Base-by-base conservation (phyloP, 2,888 invertebrate species). In the Nephrotoma flavescens region DNA sequence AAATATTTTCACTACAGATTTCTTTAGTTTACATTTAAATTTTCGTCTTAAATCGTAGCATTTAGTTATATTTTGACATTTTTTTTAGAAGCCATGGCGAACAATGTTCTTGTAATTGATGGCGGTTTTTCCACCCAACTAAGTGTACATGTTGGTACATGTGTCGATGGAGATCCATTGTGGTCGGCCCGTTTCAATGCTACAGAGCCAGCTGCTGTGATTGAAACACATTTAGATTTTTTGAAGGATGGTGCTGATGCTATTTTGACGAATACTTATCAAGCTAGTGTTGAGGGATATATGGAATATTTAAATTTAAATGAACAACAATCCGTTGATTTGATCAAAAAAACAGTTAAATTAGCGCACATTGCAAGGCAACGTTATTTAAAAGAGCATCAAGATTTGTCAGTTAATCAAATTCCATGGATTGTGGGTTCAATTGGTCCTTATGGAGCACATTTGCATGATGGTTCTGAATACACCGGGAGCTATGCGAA, bases 391-490 rank as follows among this genome's bases (percentile, higher is more conserved):
- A 93, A 94, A 87, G 94, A 94, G 89, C 19, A 85, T 41, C 41
- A 83, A 42, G 44, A 42, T 52, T 12, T 57, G 44, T 12, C 41
- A 52, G 41, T 44, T 6, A 42, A 85, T 91, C 91, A 90, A 7
- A 89, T 90, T 19, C 95, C 96, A 11, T 90, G 95, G 88, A 93
- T 98, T 85, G 97, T 96, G 41, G 98, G 97, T 0, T 97, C 98
- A 0, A 95, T 98, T 87, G 98, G 98, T 0, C 97, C 98, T 0
- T 98, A 97, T 90, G 98, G 98, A 0, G 98, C 98, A 0, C 95
- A 95, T 89, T 92, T 97, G 52, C 96, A 96, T 90, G 97, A 99
- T 91, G 96, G 96, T 11, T 98, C 98, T 0, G 99, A 99, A 91
- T 99, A 98, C 91, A 95, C 95, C n/a, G 98, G 98, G 19, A 93